phyloP scores from a whole-genome alignment of 2,113 vertebrate species.

The Antechinus flavipes region DNA sequence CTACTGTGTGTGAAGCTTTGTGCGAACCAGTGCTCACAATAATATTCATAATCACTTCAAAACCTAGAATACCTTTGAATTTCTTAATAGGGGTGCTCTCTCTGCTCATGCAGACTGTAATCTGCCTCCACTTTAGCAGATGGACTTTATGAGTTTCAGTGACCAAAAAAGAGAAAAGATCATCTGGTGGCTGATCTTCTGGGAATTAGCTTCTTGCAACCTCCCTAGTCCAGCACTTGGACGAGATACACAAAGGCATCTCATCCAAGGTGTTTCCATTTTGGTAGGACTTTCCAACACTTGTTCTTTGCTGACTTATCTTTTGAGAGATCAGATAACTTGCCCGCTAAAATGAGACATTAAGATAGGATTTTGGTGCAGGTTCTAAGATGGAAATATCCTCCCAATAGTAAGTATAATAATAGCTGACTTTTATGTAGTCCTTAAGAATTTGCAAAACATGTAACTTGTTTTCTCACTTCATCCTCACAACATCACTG shows the following conservation, averaged over 20 bases:
- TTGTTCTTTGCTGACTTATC: neutral
- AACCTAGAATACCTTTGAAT: slow-evolving; percentile 25
- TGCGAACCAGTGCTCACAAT: neutral
- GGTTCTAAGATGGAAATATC: neutral
- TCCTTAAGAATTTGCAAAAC: neutral
- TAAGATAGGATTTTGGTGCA: neutral
- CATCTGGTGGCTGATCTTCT: neutral
- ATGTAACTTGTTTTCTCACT: neutral
- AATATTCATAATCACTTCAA: neutral
- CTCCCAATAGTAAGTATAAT: neutral
- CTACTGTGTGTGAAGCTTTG: neutral
- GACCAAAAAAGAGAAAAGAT: neutral
- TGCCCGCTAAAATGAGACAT: neutral
- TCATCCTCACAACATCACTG: slow-evolving; percentile 8
- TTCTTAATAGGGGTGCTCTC: neutral
- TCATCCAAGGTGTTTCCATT: neutral
- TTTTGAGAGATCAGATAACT: neutral
- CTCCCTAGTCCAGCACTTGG: neutral
- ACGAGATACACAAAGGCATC: neutral
- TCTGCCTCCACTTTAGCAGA: neutral
- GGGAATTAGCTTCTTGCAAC: neutral
- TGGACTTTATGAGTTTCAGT: neutral
- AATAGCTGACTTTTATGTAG: neutral
- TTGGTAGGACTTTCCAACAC: neutral
- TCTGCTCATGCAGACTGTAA: neutral